phyloP scores from a whole-genome alignment of 1,140 invertebrate genomes.

The Drosophila albomicans region DNA sequence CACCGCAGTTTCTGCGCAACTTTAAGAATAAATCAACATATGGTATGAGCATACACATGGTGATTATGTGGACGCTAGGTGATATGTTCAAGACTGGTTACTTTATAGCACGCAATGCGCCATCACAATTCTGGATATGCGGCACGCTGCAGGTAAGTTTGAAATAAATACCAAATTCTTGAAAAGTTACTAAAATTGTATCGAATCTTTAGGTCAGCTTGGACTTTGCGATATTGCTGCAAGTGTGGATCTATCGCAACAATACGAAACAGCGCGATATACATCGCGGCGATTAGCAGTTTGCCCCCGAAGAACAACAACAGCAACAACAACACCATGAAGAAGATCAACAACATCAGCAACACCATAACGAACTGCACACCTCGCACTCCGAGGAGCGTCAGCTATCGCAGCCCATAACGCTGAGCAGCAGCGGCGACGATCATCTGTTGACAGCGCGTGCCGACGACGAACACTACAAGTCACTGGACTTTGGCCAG shows the following conservation, averaged over 20 bases:
- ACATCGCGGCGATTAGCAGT: slow-evolving; percentile 89
- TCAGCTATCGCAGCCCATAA: slow-evolving; percentile 72
- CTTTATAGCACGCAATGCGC: slow-evolving; percentile 95
- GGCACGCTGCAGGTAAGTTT: slow-evolving; percentile 94
- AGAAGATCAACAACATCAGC: slow-evolving; percentile 57
- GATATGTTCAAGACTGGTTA: slow-evolving; percentile 99
- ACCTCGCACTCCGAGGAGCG: slow-evolving; percentile 75
- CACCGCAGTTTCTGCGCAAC: slow-evolving; percentile 94
- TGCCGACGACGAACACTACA: slow-evolving; percentile 77
- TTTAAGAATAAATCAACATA: slow-evolving; percentile 92
- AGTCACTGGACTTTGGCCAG: slow-evolving; percentile 65
- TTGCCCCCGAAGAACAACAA: slow-evolving; percentile 85
- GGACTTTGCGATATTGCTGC: slow-evolving; percentile 86
- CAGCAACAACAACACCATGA: slow-evolving; percentile 56
- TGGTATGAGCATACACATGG: slow-evolving; percentile 94
- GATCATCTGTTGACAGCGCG: slow-evolving; percentile 77
- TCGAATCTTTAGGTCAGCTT: slow-evolving; percentile 75
- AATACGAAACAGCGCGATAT: slow-evolving; percentile 87
- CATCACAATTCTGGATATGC: slow-evolving; percentile 98
- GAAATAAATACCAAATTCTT: neutral
- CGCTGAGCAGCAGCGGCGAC: slow-evolving; percentile 76
- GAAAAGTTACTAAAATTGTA: neutral
- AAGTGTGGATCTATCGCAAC: slow-evolving; percentile 89
- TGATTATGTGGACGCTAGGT: slow-evolving; percentile 97
- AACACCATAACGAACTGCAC: slow-evolving; percentile 59